A percentile compares a stretch with the other conserved stretches of the same genome.
Evolutionary conservation across 92 coral and sea anemone species (phyloP).

Genomic region (Palythoa heliodiscus): DNA sequence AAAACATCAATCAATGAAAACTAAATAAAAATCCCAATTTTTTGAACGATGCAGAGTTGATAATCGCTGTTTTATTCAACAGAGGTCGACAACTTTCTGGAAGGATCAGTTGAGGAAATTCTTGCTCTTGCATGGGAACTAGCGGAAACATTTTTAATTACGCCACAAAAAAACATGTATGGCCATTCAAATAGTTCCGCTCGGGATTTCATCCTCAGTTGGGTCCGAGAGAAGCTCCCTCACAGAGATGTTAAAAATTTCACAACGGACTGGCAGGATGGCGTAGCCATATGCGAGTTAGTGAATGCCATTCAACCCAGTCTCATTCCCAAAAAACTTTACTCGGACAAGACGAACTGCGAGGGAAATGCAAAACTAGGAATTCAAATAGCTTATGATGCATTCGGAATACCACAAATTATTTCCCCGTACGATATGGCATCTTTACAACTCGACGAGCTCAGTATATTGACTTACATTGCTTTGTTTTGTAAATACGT

Average conservation of each 20-base stretch:
- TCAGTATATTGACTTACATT: slow-evolving; percentile 89
- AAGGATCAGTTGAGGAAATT: slow-evolving; percentile 65
- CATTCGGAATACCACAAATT: slow-evolving; percentile 93
- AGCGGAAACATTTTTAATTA: slow-evolving; percentile 69
- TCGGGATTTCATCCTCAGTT: slow-evolving; percentile 75
- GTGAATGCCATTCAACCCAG: slow-evolving; percentile 87
- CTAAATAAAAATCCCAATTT: not conserved
- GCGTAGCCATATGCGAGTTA: slow-evolving; percentile 86
- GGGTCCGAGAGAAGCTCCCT: slow-evolving; percentile 90
- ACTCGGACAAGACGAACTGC: slow-evolving; percentile 71
- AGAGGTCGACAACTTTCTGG: slow-evolving; percentile 66
- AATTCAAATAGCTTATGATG: slow-evolving; percentile 91
- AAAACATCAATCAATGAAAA: not conserved
- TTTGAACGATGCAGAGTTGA: not conserved
- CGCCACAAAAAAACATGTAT: slow-evolving; percentile 69
- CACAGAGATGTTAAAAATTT: slow-evolving; percentile 77
- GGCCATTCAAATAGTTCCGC: slow-evolving; percentile 80
- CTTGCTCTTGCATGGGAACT: slow-evolving; percentile 82
- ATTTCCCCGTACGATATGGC: slow-evolving; percentile 93
- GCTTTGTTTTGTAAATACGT: slow-evolving; percentile 94
- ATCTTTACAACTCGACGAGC: slow-evolving; percentile 84
- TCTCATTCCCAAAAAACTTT: slow-evolving; percentile 69
- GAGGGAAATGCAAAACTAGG: slow-evolving; percentile 90
- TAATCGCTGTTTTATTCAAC: not conserved
- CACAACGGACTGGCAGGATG: slow-evolving; percentile 93